Evolutionary conservation across 1,140 invertebrate species (phyloP).

Genomic region (Drosophila tani): DNA sequence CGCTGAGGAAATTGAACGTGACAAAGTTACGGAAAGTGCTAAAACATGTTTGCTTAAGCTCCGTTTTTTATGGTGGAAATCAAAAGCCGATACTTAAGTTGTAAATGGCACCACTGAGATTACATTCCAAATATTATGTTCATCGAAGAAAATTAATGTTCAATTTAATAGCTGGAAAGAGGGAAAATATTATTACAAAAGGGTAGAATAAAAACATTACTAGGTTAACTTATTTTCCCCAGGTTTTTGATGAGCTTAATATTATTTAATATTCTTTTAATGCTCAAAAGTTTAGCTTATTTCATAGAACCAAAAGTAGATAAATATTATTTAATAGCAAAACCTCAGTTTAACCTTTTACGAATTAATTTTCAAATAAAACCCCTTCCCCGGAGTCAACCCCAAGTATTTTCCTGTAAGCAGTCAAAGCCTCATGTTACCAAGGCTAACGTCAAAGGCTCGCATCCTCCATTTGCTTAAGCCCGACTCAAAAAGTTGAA

Average conservation of each 20-base stretch:
- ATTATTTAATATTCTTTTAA: too few species aligned
- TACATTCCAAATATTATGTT: neutral
- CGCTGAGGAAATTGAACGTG: slow-evolving; percentile 25
- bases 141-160: neutral
- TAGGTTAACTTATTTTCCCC: too few species aligned
- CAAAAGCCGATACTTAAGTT: slow-evolving; percentile 2
- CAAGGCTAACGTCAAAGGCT: slow-evolving; percentile 19
- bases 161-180: neutral
- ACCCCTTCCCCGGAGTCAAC: neutral
- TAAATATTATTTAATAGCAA: neutral
- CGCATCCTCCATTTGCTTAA: slow-evolving; percentile 17
- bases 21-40: slow-evolving; percentile 42
- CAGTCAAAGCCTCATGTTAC: slow-evolving; percentile 23
- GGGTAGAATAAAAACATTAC: too few species aligned
- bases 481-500: slow-evolving; percentile 39
- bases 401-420: neutral
- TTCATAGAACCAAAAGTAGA: neutral
- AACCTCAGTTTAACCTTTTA: neutral
- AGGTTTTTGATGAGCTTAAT: neutral
- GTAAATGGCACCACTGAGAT: neutral
- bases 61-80: slow-evolving; percentile 8
- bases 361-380: slow-evolving; percentile 3
- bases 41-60: slow-evolving; percentile 38
- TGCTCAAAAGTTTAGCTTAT: neutral
- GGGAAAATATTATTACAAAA: too few species aligned